Conservation (phyloP, 1,140 invertebrate species). For the Orussus abietinus region DNA sequence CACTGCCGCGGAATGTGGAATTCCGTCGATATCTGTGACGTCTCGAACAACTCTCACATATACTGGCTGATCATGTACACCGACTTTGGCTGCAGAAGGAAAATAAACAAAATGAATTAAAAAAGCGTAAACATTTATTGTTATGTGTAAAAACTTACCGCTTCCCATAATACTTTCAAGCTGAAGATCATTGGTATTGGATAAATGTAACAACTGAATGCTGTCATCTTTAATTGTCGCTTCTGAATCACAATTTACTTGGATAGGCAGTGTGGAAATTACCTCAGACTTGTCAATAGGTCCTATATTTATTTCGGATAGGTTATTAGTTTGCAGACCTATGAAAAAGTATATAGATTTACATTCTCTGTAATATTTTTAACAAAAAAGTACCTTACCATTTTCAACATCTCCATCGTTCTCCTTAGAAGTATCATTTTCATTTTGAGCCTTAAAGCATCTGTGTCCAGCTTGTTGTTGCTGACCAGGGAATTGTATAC, state of each 20-base stretch:
- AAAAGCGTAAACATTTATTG: slow-evolving; percentile 1
- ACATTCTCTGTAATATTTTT: no score
- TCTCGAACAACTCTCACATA: slow-evolving; percentile 25
- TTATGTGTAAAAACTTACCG: slow-evolving; percentile 22
- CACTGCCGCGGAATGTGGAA: slow-evolving; percentile 6
- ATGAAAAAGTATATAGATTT: no score
- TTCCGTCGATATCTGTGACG: slow-evolving; percentile 13
- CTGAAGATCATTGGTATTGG: slow-evolving; percentile 15
- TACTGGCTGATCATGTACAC: slow-evolving; percentile 13
- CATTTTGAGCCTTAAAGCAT: slow-evolving; percentile 16
- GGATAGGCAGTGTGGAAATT: no score
- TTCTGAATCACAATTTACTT: no score
- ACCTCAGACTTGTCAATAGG: no score
- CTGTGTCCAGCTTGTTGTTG: slow-evolving; percentile 10
- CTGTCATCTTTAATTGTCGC: slow-evolving; percentile 17
- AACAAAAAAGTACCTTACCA: no score
- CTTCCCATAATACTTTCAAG: slow-evolving; percentile 21
- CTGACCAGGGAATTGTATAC: slow-evolving; percentile 14
- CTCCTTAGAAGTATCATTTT: not conserved
- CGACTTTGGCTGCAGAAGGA: slow-evolving; percentile 12
- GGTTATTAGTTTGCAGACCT: no score
- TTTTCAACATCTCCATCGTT: not conserved
- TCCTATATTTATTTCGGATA: no score
- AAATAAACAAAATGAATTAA: slow-evolving; percentile 9
- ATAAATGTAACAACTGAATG: slow-evolving; percentile 22